Evolutionary conservation across 2,113 vertebrate species (phyloP), one percentile per base, ranked within the genome.

Genomic region (Paraplagusia blochii): DNA sequence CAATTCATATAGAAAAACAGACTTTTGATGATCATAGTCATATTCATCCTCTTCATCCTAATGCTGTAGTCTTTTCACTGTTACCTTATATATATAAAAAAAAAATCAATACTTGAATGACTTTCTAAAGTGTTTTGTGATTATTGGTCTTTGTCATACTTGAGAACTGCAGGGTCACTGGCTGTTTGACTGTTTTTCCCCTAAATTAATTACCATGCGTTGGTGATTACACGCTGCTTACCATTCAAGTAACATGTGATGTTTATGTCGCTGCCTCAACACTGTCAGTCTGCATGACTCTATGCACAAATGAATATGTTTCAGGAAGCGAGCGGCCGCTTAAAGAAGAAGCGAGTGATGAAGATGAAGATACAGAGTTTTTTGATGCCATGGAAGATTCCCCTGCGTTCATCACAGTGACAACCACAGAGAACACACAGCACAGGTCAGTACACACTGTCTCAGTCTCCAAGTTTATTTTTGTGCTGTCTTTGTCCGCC

Each of bases 351-450:
- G 92, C 94, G 66, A 99, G 97, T 90, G 97, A 98, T 70, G 97
- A 98, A 95, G 97, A 98, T 95, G 97, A 98, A 84, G 95, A 98
- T 89, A 97, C 95, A 0, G 96, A 98, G 79, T 99, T 92, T 79
- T 99, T 98, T n/a, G 97, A 99, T n/a, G 97, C 97, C 91, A 99
- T 99, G 97, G 97, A 99, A 91, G 95, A 98, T 35, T 90, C 95
- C 42, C 91, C 93, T 56, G 94, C 94, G 33, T 98, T 98, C 79
- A 97, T 98, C 92, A 98, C 96, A 73, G 96, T 99, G 90, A 95
- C 94, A 0, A 88, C 95, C 0, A 76, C 84, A 8, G 93, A 98
- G 69, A 88, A 88, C 79, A 91, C 90, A 48, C 94, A 94, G 59
- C 94, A 93, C 91, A 95, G 95, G 97, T 98, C 57, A 69, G 87